Conservation (phyloP, 1,140 invertebrate genomes). For the Microplitis mediator region DNA sequence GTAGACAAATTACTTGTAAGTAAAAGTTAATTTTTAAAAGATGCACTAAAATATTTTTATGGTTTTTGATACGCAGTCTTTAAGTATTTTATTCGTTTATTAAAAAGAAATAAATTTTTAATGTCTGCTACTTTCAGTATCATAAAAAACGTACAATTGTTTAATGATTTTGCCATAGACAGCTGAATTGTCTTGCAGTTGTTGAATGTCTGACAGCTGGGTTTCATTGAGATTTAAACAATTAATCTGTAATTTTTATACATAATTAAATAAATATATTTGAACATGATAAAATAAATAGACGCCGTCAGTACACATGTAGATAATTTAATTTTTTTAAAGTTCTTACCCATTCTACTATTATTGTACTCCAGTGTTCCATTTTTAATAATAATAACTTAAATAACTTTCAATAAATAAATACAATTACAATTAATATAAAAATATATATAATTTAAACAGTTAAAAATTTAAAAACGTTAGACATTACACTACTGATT, state of each 20-base stretch:
- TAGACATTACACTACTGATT: no score
- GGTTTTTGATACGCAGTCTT: no score
- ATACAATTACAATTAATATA: no score
- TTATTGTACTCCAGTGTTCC: conserved; percentile 20
- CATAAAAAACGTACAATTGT: conserved; percentile 11
- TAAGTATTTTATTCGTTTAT: no score
- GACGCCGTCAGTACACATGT: background rate
- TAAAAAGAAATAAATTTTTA: background rate
- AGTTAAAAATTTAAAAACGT: no score
- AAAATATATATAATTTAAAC: no score
- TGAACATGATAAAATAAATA: background rate
- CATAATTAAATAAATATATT: background rate
- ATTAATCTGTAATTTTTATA: conserved; percentile 17
- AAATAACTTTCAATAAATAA: background rate
- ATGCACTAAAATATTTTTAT: no score
- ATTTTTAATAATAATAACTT: background rate
- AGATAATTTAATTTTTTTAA: background rate
- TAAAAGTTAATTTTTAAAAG: no score
- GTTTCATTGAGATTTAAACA: conserved; percentile 20
- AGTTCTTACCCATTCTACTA: conserved; percentile 27
- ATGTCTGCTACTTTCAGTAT: no score
- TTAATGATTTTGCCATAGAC: conserved; percentile 13
- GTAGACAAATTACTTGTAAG: no score
- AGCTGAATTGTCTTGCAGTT: background rate
- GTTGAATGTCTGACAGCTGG: background rate